Evolutionary conservation across 2,797 vertebrate species (phyloP).

Genomic region (Hydrophis major): DNA sequence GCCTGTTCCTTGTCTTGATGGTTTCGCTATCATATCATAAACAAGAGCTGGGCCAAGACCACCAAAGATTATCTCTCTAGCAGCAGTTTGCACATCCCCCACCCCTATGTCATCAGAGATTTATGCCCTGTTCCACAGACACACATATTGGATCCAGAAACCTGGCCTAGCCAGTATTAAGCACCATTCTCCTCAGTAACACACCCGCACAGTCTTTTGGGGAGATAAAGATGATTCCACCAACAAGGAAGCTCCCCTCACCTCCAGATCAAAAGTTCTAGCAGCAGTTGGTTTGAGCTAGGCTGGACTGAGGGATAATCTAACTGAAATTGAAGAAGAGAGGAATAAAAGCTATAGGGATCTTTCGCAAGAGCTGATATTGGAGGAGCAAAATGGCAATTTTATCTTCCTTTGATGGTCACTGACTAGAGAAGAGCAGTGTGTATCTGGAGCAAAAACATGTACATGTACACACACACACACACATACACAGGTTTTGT

Average conservation of each 20-base stretch:
- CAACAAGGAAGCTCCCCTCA: conserved; percentile 34
- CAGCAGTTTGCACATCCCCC: conserved; percentile 73
- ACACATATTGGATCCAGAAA: conserved; percentile 64
- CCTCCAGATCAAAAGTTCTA: conserved; percentile 46
- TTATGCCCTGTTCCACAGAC: conserved; percentile 78
- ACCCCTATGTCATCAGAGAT: conserved; percentile 73
- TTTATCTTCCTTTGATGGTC: conserved; percentile 50
- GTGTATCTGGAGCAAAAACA: conserved; percentile 33
- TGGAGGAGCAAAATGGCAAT: conserved; percentile 40
- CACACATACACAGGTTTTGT: conserved; percentile 50
- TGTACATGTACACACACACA: too few species aligned
- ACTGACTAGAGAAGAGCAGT: conserved; percentile 47
- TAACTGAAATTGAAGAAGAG: conserved; percentile 45
- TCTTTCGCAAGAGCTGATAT: conserved; percentile 48
- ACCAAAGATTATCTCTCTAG: conserved; percentile 81
- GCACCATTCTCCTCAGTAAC: not conserved
- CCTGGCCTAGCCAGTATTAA: conserved; percentile 58
- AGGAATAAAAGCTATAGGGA: not conserved
- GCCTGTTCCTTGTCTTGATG: conserved; percentile 79
- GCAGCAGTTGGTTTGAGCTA: conserved; percentile 28
- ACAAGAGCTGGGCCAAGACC: conserved; percentile 81
- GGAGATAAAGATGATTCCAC: not conserved
- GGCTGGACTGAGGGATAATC: conserved; percentile 25
- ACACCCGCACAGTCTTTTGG: not conserved
- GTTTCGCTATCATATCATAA: conserved; percentile 80